Conservation (phyloP, 2,113 vertebrate species). For the Geococcyx californianus region DNA sequence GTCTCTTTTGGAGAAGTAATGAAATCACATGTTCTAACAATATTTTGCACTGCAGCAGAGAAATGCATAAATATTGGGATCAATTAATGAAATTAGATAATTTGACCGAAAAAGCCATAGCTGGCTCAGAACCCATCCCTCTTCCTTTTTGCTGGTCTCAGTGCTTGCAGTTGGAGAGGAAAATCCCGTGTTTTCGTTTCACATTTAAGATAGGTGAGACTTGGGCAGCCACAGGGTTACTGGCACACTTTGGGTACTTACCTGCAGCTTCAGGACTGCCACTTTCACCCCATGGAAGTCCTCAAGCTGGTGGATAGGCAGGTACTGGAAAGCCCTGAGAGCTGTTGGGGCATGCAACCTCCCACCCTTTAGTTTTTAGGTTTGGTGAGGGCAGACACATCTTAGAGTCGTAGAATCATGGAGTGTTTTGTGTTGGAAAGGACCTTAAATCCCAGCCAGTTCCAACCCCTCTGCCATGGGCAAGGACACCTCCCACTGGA, state of each 20-base stretch:
- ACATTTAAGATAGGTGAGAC: rapidly evolving
- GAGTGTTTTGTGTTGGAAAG: too few species aligned
- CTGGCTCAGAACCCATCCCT: slow-evolving; percentile 51
- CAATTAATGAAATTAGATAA: slow-evolving; percentile 63
- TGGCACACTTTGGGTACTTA: rapidly evolving
- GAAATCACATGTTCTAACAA: slow-evolving; percentile 60
- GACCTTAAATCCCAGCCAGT: too few species aligned
- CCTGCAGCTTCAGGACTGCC: neutral
- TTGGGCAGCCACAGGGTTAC: neutral
- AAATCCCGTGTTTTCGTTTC: neutral
- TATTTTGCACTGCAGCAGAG: slow-evolving; percentile 61
- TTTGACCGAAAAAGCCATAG: slow-evolving; percentile 61
- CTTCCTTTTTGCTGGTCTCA: slow-evolving; percentile 12
- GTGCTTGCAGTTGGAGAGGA: neutral
- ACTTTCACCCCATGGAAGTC: rapidly evolving
- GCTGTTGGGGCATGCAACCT: neutral
- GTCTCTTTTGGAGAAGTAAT: slow-evolving; percentile 62
- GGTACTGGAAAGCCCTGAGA: neutral
- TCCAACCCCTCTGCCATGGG: too few species aligned
- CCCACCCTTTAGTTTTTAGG: neutral
- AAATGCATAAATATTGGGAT: slow-evolving; percentile 70
- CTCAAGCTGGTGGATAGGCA: rapidly evolving
- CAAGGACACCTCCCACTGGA: too few species aligned
- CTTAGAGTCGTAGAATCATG: too few species aligned
- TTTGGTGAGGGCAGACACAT: neutral